phyloP scores from a whole-genome alignment of 1,140 invertebrate species.

The Radopholus similis region DNA sequence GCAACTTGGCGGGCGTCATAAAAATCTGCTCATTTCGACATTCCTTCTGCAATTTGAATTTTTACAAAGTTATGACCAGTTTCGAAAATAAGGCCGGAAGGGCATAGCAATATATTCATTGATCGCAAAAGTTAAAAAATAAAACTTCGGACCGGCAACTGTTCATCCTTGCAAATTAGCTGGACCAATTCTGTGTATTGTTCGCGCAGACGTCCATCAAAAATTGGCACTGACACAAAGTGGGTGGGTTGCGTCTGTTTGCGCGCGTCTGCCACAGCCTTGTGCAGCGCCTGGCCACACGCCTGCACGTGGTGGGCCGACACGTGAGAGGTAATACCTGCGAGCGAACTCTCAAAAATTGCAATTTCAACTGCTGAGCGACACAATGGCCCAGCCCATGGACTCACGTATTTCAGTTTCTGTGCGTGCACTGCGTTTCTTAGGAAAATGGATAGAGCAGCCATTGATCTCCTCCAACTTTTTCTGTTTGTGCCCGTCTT shows the following conservation, averaged over 20 bases:
- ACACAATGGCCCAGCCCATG: not conserved
- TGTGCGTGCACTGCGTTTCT: not conserved
- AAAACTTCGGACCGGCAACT: not conserved
- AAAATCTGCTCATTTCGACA: constrained; percentile 16
- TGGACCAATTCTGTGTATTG: not conserved
- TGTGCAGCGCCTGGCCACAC: constrained; percentile 4
- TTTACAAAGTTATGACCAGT: too few relatives aligned
- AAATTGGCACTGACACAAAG: constrained; percentile 15
- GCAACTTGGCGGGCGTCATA: constrained; percentile 16
- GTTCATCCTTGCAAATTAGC: not conserved
- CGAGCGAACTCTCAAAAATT: not conserved
- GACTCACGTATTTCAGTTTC: constrained; percentile 15
- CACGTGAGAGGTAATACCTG: not conserved
- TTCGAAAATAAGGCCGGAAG: too few relatives aligned
- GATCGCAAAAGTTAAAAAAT: not conserved
- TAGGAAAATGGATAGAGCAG: not conserved
- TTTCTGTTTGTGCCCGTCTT: not conserved
- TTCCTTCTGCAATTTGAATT: constrained; percentile 24
- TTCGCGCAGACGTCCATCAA: not conserved
- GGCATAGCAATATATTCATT: too few relatives aligned
- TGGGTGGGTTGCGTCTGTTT: not conserved
- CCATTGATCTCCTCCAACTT: not conserved
- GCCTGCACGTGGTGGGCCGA: not conserved
- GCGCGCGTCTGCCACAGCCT: not conserved
- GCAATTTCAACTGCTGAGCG: not conserved